Base-by-base conservation (phyloP, 1,140 invertebrate genomes). In the Zelostemma sp. region DNA sequence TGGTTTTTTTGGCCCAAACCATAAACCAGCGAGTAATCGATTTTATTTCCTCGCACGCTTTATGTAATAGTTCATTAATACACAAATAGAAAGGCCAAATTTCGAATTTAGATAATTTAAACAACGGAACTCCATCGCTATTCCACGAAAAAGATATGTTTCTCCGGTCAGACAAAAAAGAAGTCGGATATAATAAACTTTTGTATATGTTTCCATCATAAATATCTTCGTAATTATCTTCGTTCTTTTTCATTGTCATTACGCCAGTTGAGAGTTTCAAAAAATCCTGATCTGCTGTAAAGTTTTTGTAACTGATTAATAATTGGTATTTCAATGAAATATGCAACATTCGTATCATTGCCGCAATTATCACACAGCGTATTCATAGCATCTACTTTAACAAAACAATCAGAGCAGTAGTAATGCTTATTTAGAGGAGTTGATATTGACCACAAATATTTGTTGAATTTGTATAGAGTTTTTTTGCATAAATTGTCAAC, bases 1-100 rank as follows among this genome's bases (percentile, higher is more conserved):
- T 8, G 54, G 54, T 18, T 57, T 58, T 17, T 43, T 9, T 35
- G 33, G 15, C 9, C 50, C 45, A 18, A 62, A 62, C 49, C 49
- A 54, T 8, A 53, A 19, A 14, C 53, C 54, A 19, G 16, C 53
- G 6, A 65, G 12, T 11, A 65, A 33, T 0, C 38, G 47, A n/a
- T 65, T 65, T 51, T 51, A 46, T 38, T 45, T n/a, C 21, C 45
- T 65, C 9, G 18, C n/a, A 35, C 47, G 41, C 1, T 50, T 49
- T 40, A 17, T 54, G 68, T 6, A 53, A 53, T 11, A 66, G 46
- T 53, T 71, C 59, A 51, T 68, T 79, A 1, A 80, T 55, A 9
- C 59, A 50, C 1, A 70, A 19, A n/a, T 75, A 65, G 18, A 79
- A 64, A 15, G 78, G 78, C 74, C 74, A 78, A n/a, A 79, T 47